Evolutionary conservation across 1,140 invertebrate genomes (phyloP).

Genomic region (Heterodera schachtii): DNA sequence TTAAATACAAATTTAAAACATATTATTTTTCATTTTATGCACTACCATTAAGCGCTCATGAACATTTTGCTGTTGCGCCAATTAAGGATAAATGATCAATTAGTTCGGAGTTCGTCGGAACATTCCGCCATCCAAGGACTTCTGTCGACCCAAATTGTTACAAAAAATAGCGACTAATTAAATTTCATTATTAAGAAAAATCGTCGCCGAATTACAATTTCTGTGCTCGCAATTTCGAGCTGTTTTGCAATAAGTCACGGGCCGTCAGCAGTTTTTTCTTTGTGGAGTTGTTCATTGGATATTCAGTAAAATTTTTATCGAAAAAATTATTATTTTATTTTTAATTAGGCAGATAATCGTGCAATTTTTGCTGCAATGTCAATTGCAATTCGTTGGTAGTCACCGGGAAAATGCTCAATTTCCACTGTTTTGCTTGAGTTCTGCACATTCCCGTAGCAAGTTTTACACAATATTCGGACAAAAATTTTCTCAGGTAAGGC

Average conservation of each 20-base stretch:
- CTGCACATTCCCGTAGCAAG: conserved; percentile 59
- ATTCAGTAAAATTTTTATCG: conserved; percentile 30
- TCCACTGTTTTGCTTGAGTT: conserved; percentile 62
- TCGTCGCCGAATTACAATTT: conserved; percentile 55
- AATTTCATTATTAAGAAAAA: conserved; percentile 49
- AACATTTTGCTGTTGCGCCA: conserved; percentile 56
- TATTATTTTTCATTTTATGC: no score
- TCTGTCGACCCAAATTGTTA: conserved; percentile 48
- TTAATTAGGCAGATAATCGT: conserved; percentile 17
- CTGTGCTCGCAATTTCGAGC: conserved; percentile 60
- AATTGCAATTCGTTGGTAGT: conserved; percentile 61
- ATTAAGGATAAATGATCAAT: conserved; percentile 47
- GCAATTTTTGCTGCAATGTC: conserved; percentile 48
- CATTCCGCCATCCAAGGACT: conserved; percentile 46
- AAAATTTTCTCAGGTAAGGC: conserved; percentile 60
- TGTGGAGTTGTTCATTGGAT: conserved; percentile 62
- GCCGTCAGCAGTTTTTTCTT: conserved; percentile 61
- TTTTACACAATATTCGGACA: conserved; percentile 54
- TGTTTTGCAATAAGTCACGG: conserved; percentile 64
- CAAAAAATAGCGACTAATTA: conserved; percentile 20
- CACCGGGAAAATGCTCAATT: conserved; percentile 64
- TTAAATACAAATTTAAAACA: no score
- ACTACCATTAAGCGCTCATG: conserved; percentile 47
- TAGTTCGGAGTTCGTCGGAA: conserved; percentile 35
- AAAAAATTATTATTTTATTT: no score